Evolutionary conservation across 2,113 vertebrate species (phyloP), one percentile per base, ranked within the genome.

Genomic region (Ailuropoda melanoleuca): DNA sequence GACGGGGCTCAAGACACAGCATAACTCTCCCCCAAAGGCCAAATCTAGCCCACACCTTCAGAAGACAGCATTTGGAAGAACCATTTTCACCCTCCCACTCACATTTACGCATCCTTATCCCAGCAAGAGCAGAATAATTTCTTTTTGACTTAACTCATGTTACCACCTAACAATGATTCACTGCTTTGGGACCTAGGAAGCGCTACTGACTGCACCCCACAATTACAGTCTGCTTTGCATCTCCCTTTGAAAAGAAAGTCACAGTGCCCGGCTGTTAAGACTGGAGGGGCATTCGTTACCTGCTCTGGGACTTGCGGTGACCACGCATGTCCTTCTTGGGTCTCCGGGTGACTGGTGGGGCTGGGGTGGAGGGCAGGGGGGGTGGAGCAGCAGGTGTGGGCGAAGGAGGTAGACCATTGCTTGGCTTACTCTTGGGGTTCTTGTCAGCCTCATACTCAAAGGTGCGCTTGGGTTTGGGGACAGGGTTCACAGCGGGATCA

Each of bases 381-480:
- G 99, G 99, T 48, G 99, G 99, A 97, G 99, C 99, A 98, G 99
- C 99, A 64, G 99, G 86, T 17, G 98, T 96, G 92, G 98, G 98
- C 64, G 99, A 99, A 96, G 99, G 99, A 99, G 99, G 99, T 99
- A 99, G 99, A 98, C 99, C 99, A 98, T 99, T 99, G 97, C 98
- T 99, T 7, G 99, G 98, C 97, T 98, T 98, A 92, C 94, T 99
- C 98, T 99, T 99, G 98, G 99, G 99, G 96, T 98, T 99, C 96
- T 99, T 99, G 98, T 99, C 99, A 96, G 99, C 99, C 93, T 99
- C 99, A 1, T 99, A 99, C 98, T 99, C 99, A 97, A 99, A 99
- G 99, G 99, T 99, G 98, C 99, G 99, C 98, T 99, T 99, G 88
- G 99, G 99, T 98, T 99, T 99, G 70, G 99, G 99, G 96, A 99